Conservation (phyloP, 2,113 vertebrate species). For the Aptenodytes patagonicus region DNA sequence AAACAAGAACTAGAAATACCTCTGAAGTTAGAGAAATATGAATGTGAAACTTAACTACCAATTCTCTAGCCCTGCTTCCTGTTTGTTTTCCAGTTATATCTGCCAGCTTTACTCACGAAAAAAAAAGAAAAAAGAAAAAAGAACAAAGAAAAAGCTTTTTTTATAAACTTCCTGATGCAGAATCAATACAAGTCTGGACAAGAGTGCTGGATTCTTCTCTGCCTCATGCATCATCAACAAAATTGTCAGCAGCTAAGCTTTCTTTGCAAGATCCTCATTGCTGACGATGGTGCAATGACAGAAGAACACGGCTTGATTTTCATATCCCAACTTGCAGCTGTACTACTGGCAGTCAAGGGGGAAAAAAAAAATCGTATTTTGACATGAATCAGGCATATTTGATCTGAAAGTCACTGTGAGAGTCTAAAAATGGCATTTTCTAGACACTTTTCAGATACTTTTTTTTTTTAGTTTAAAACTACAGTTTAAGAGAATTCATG, state of each 20-base stretch:
- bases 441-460: neutral
- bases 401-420: neutral
- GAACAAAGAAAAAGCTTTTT: accelerated
- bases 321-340: constrained; percentile 19
- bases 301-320: constrained; percentile 22
- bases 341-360: neutral
- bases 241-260: neutral
- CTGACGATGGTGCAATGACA: neutral
- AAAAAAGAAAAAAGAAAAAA: too few relatives aligned
- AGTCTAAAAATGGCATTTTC: constrained; percentile 1
- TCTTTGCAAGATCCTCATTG: neutral
- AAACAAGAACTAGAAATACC: neutral
- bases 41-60: neutral
- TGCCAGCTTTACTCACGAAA: neutral
- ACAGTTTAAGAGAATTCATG: neutral
- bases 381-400: neutral
- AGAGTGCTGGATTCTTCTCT: neutral
- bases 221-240: neutral
- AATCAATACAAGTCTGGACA: neutral
- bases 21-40: neutral
- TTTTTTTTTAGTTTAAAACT: neutral
- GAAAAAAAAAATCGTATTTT: neutral
- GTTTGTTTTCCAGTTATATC: neutral
- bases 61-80: neutral
- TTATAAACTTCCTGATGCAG: neutral